Percentiles rank a stretch among this genome's conserved stretches.
These are phyloP conservation scores for Zosterops lateralis DNA, from an alignment of 2,113 vertebrate genomes.

Conservation along the genomic window DNA sequence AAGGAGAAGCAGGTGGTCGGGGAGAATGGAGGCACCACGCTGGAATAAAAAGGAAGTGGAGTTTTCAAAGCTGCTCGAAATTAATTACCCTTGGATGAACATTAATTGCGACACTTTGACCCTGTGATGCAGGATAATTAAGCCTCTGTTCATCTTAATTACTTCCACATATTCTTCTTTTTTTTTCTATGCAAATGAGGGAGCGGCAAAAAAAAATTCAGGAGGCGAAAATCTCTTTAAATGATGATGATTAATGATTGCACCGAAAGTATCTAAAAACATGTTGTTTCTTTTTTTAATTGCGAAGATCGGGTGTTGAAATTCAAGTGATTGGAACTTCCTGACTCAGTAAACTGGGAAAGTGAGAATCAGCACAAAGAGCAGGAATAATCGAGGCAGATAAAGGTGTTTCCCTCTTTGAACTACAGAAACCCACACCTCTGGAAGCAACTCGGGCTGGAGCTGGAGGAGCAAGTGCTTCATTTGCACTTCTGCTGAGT, in stretches of 20 bases:
- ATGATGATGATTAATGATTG: conserved; percentile 22
- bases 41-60: not conserved
- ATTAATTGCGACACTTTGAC: conserved; percentile 25
- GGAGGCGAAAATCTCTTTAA: conserved; percentile 29
- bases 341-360: conserved; percentile 5
- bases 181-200: conserved; percentile 40
- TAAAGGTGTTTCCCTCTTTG: not conserved
- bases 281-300: not conserved
- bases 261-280: not conserved
- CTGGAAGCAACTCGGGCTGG: not conserved
- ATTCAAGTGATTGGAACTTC: conserved; percentile 26
- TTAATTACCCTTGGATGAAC: conserved; percentile 39
- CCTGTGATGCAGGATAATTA: conserved; percentile 23
- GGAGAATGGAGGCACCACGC: not conserved
- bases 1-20: not conserved
- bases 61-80: conserved; percentile 20
- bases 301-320: not conserved
- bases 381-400: not conserved
- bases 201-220: conserved; percentile 6
- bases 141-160: conserved; percentile 50
- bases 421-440: not conserved
- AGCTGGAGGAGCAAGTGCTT: not conserved
- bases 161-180: conserved; percentile 8
- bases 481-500: conserved; percentile 35
- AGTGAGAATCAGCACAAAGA: not conserved